phyloP scores from a whole-genome alignment of 2,113 vertebrate genomes.

The Alosa alosa region DNA sequence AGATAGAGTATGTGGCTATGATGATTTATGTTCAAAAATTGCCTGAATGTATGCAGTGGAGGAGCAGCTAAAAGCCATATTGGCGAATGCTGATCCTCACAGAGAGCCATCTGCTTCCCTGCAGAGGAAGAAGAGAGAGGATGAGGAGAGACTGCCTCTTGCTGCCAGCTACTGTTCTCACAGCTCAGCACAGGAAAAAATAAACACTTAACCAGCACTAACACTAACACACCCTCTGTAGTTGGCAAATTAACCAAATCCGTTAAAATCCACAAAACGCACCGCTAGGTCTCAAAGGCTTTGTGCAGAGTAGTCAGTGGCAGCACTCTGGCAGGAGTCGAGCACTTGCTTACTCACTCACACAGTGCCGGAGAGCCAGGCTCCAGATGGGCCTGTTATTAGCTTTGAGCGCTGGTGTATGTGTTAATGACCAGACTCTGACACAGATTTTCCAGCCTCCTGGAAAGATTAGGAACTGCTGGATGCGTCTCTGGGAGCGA shows the following conservation, averaged over 20 bases:
- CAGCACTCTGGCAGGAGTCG: background rate
- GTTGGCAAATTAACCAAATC: background rate
- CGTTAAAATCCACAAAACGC: background rate
- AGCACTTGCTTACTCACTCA: background rate
- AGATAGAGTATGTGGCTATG: background rate
- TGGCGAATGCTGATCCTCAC: background rate
- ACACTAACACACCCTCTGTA: background rate
- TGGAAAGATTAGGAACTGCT: constrained; percentile 11
- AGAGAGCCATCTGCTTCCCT: background rate
- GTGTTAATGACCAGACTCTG: constrained; percentile 42
- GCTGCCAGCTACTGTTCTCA: background rate
- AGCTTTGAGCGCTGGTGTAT: constrained; percentile 21
- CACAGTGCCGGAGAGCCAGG: constrained; percentile 16
- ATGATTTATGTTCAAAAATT: background rate
- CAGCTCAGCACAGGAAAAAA: background rate
- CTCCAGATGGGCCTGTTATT: constrained; percentile 54
- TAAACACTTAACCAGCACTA: background rate
- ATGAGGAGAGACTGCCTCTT: background rate
- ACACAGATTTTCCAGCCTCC: constrained; percentile 36
- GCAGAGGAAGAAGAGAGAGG: background rate
- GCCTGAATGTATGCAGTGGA: background rate
- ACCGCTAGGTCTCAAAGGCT: background rate
- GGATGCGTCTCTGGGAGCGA: background rate
- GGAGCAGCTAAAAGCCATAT: background rate
- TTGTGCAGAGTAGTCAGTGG: background rate